phyloP scores from a whole-genome alignment of 1,140 invertebrate species.

The Macrobrachium nipponense region DNA sequence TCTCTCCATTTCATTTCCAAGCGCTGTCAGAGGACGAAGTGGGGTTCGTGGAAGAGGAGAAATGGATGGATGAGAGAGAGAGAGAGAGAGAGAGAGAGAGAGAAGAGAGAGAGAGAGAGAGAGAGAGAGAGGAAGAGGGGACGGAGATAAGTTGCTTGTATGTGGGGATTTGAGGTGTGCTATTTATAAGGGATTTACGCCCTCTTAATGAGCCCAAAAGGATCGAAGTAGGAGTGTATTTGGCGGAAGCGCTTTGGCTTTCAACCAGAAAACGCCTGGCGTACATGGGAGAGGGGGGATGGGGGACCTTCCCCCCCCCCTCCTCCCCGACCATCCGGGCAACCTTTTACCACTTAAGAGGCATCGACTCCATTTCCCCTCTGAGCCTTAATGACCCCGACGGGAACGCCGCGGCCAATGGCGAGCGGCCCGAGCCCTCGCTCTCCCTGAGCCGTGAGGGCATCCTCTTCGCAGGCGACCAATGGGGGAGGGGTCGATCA shows the following conservation, averaged over 20 bases:
- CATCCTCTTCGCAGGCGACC: not conserved
- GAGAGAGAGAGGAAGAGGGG: not conserved
- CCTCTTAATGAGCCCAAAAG: conserved; percentile 53
- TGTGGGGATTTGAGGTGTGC: conserved; percentile 45
- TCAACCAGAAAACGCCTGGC: not conserved
- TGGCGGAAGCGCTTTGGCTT: conserved; percentile 41
- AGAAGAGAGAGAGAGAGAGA: not conserved
- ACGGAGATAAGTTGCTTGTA: conserved; percentile 39
- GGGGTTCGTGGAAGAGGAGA: conserved; percentile 19
- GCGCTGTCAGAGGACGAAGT: conserved; percentile 12
- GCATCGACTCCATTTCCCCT: conserved; percentile 35
- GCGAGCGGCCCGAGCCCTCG: not conserved
- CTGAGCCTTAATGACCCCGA: not conserved
- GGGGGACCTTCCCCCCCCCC: not conserved
- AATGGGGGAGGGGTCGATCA: conserved; percentile 32
- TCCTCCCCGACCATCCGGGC: not conserved
- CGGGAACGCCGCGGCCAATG: not conserved
- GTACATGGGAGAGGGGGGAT: too few relatives aligned
- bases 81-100: conserved; percentile 18
- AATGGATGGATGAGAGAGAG: not conserved
- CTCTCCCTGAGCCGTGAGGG: not conserved
- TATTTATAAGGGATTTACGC: conserved; percentile 56
- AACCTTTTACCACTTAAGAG: conserved; percentile 32
- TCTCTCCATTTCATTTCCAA: not conserved
- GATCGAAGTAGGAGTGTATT: conserved; percentile 54